A percentile compares a stretch with the other conserved stretches of the same genome.
Evolutionary conservation across 2,888 invertebrate genomes (phyloP).

Genomic region (Carpatolechia fugitivella): DNA sequence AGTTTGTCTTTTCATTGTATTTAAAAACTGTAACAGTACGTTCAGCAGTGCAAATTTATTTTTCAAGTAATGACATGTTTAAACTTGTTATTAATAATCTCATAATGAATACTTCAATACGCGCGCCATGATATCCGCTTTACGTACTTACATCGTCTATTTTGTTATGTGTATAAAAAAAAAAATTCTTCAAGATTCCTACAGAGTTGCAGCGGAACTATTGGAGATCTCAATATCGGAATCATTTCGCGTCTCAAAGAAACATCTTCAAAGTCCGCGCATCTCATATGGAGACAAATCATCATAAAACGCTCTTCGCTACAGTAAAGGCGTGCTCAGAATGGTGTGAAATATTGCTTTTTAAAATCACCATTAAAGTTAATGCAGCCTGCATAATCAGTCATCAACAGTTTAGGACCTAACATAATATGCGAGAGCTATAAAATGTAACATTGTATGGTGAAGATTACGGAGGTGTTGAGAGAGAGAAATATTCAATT

Average conservation of each 20-base stretch:
- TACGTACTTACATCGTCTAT: too few relatives aligned
- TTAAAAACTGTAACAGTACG: too few relatives aligned
- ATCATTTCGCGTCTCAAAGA: constrained; percentile 46
- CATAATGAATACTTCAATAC: too few relatives aligned
- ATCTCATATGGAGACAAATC: constrained; percentile 73
- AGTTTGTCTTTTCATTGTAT: too few relatives aligned
- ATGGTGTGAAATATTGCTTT: constrained; percentile 74
- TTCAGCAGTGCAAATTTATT: too few relatives aligned
- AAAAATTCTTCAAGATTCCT: neutral
- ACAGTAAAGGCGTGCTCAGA: constrained; percentile 61
- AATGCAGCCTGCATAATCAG: constrained; percentile 73
- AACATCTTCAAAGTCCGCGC: constrained; percentile 36
- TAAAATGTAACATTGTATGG: constrained; percentile 75
- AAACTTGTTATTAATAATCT: neutral
- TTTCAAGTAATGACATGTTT: neutral
- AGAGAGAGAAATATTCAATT: constrained; percentile 78
- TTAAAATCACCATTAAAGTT: constrained; percentile 74
- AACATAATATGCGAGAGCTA: constrained; percentile 69
- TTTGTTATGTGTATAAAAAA: too few relatives aligned
- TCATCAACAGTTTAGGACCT: constrained; percentile 76
- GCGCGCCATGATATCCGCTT: too few relatives aligned
- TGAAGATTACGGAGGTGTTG: constrained; percentile 69
- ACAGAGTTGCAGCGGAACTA: neutral
- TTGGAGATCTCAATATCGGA: constrained; percentile 43
- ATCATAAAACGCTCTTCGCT: constrained; percentile 71